Evolutionary conservation across 1,140 invertebrate genomes (phyloP), one percentile per base, ranked within the genome.

Genomic region (Drosophila serrata): DNA sequence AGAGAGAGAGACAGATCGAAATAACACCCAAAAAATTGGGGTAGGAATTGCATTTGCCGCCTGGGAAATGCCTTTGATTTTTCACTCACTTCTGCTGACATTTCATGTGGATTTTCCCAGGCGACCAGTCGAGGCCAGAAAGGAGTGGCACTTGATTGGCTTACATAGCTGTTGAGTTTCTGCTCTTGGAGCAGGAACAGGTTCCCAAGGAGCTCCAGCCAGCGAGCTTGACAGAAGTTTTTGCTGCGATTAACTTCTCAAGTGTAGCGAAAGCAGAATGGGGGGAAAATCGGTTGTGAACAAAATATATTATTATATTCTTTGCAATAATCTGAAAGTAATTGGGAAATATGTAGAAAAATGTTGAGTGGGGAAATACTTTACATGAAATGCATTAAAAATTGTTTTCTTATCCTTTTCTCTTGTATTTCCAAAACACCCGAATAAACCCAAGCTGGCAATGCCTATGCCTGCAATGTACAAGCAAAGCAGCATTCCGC

Each of bases 101-200:
- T 62, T 68, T 62, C 64, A 60, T 77, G 65, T 49, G 70, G 75
- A 88, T 84, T 88, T 87, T 87, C 85, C 84, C 85, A 88, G 74
- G 84, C 62, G 46, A 1, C 46, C 24, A 60, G 45, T 42, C 55
- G 39, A 70, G 53, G 51, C 64, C 53, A 48, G 17, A 24, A 75
- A 78, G 75, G 74, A 81, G 58, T 81, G 63, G 55, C 78, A 76
- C 49, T 67, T 80, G 77, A 80, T 74, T 79, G 49, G 75, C 46
- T 64, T 29, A 1, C 56, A 15, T 15, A 12, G 56, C 37, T 49
- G 40, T 31, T 70, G 48, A 46, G 22, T 59, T 45, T 56, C 22
- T 31, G 60, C 53, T 42, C 31, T 29, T 42, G 27, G 31, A 68
- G 75, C 78, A 81, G 78, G 78, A 68, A 81, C 78, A 81, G 78